phyloP scores from a whole-genome alignment of 2,113 vertebrate genomes.

The Trematocara unimaculatum region DNA sequence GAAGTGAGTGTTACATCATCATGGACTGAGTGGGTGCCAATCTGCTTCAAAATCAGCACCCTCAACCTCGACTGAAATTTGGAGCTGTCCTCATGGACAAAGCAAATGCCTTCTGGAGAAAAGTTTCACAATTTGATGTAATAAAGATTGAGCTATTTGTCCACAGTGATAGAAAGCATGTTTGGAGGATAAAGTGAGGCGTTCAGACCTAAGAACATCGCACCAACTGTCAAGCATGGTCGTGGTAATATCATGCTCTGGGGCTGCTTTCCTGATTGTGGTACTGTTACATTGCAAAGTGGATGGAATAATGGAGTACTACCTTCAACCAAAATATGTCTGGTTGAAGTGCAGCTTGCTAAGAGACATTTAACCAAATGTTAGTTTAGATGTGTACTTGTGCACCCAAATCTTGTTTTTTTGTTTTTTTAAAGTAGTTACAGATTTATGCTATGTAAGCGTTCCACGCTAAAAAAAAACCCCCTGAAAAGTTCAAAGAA shows the following conservation, averaged over 20 bases:
- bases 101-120: neutral
- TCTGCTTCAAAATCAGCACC: neutral
- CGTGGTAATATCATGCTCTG: neutral
- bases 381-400: neutral
- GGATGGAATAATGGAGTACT: neutral
- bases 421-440: accelerated
- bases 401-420: neutral
- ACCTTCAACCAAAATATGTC: neutral
- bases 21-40: neutral
- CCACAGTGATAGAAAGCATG: neutral
- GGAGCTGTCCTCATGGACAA: neutral
- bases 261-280: neutral
- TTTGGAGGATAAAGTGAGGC: neutral
- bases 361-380: neutral
- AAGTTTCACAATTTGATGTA: neutral
- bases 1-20: neutral
- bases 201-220: neutral
- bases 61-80: neutral
- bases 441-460: neutral
- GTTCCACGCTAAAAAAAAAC: accelerated
- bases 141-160: neutral
- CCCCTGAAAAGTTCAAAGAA: neutral
- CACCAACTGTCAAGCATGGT: neutral
- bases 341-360: neutral
- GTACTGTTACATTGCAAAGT: neutral